These are phyloP conservation scores for Darevskia nairensis DNA, from an alignment of 2,797 vertebrate genomes.

Conservation along the genomic window DNA sequence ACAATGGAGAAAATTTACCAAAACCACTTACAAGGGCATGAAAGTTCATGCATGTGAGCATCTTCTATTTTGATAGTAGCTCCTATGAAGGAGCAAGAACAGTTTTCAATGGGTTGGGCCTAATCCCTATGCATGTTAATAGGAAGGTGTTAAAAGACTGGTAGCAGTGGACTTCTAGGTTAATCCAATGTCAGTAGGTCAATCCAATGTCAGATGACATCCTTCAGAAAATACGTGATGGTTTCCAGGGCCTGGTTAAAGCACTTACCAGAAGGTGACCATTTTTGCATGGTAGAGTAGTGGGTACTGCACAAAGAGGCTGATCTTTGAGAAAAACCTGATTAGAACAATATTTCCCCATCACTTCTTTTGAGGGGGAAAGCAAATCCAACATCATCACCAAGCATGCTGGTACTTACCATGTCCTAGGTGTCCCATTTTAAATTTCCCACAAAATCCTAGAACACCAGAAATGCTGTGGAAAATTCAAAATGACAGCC, in stretches of 20 bases:
- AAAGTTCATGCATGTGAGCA: not conserved
- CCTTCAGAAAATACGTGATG: not conserved
- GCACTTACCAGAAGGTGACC: not conserved
- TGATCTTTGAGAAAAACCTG: not conserved
- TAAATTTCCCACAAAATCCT: not conserved
- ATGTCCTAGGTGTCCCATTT: not conserved
- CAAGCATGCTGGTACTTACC: not conserved
- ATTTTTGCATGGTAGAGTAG: not conserved
- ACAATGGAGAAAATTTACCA: not conserved
- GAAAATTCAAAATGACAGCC: not conserved
- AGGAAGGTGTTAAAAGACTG: not conserved
- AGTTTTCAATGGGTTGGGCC: slow-evolving; percentile 10
- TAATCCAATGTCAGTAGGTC: not conserved
- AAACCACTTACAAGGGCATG: not conserved
- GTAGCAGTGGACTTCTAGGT: not conserved
- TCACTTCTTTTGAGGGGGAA: not conserved
- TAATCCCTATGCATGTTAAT: slow-evolving; percentile 27
- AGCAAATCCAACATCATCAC: not conserved
- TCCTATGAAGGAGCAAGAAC: not conserved
- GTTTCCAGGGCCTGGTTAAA: slow-evolving; percentile 28
- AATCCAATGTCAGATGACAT: not conserved
- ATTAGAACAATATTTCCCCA: not conserved
- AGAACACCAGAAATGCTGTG: not conserved
- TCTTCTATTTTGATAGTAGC: slow-evolving; percentile 1
- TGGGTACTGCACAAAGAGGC: not conserved